These are phyloP conservation scores for Nomada goodeniana DNA, from an alignment of 2,888 invertebrate species.

Conservation along the genomic window DNA sequence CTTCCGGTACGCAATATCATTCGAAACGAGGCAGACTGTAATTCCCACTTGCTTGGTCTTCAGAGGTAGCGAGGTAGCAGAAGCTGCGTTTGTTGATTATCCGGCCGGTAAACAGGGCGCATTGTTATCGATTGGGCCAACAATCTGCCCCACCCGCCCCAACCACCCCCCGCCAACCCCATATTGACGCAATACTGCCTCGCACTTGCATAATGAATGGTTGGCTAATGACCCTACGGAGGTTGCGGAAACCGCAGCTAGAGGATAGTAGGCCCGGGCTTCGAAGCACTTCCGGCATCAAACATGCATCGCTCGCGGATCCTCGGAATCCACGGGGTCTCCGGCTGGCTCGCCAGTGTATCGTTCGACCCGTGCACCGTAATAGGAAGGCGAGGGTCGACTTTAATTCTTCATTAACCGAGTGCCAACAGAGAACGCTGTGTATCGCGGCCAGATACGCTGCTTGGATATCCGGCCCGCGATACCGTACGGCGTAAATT, in stretches of 20 bases:
- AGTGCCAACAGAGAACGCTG: background rate
- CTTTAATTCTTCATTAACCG: constrained; percentile 64
- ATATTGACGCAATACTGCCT: constrained; percentile 81
- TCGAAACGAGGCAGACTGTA: constrained; percentile 66
- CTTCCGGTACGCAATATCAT: constrained; percentile 71
- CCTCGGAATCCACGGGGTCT: constrained; percentile 53
- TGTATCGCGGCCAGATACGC: constrained; percentile 15
- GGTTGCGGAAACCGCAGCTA: constrained; percentile 81
- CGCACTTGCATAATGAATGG: constrained; percentile 82
- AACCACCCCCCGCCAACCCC: constrained; percentile 47
- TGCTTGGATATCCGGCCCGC: constrained; percentile 38
- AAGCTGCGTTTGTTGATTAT: constrained; percentile 79
- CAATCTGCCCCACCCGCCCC: constrained; percentile 74
- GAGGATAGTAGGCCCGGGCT: constrained; percentile 73
- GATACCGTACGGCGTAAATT: constrained; percentile 45
- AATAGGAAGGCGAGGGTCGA: constrained; percentile 44
- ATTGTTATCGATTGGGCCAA: constrained; percentile 82
- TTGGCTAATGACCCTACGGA: constrained; percentile 82
- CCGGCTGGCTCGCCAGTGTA: constrained; percentile 50
- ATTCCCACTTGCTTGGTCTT: constrained; percentile 74
- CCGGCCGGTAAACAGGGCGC: constrained; percentile 78
- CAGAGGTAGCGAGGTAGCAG: constrained; percentile 63
- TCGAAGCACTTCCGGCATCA: constrained; percentile 80
- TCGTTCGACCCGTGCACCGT: constrained; percentile 40
- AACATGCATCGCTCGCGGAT: constrained; percentile 75